phyloP scores from a whole-genome alignment of 2,797 vertebrate genomes.

The Sebastolobus altivelis region DNA sequence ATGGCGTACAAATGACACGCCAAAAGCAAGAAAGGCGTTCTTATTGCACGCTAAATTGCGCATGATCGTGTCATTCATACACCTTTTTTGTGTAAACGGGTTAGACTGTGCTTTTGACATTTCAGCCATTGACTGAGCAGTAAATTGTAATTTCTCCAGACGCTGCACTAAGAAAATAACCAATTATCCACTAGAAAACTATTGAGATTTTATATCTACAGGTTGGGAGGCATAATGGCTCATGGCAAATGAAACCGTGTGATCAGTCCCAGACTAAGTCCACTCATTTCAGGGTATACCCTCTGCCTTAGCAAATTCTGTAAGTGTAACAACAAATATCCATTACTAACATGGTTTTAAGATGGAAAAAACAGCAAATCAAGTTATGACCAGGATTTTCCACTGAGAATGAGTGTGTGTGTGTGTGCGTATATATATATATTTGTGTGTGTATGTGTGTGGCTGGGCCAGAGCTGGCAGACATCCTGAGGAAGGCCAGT shows the following conservation, averaged over 20 bases:
- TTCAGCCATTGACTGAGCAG: slow-evolving; percentile 9
- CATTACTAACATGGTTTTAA: slow-evolving; percentile 18
- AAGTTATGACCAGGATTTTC: slow-evolving; percentile 56
- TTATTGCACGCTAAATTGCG: no score
- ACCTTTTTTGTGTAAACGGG: no score
- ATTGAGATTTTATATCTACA: not conserved
- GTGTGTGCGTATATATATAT: not conserved
- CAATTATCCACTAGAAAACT: not conserved
- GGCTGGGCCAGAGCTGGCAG: slow-evolving; percentile 53
- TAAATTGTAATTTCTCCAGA: not conserved
- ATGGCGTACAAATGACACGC: no score
- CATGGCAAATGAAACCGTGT: not conserved
- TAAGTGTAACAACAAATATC: slow-evolving; percentile 22
- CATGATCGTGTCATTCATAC: no score
- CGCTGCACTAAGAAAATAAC: not conserved
- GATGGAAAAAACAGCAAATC: slow-evolving; percentile 24
- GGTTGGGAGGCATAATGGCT: not conserved
- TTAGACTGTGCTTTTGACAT: slow-evolving; percentile 14
- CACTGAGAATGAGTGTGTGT: slow-evolving; percentile 11
- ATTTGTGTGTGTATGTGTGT: not conserved
- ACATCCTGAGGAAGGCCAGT: slow-evolving; percentile 86
- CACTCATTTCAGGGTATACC: not conserved
- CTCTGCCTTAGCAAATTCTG: not conserved
- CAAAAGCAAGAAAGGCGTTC: no score
- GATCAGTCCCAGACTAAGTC: slow-evolving; percentile 6